Evolutionary conservation across 2,113 vertebrate genomes (phyloP), one percentile per base, ranked within the genome.

Genomic region (Benitochromis conjunctus): DNA sequence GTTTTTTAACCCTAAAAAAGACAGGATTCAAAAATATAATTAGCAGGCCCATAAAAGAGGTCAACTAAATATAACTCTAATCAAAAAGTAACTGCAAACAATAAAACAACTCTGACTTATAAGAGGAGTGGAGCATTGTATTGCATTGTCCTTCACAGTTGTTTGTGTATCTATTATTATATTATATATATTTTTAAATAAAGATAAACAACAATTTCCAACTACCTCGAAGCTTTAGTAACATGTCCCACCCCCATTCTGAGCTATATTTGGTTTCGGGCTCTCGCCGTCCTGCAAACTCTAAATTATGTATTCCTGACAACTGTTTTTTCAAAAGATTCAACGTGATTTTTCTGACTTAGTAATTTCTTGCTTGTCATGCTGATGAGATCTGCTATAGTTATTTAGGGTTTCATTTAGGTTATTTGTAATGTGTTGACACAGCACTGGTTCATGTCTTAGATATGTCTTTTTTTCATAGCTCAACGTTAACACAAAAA

Each of bases 351-450:
- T 38, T 64, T 64, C 18, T 36, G 31, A 64, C 60, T 64, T 6
- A 64, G 60, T n/a, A 64, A 64, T 38, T 64, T 64, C 60, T 64
- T 38, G 60, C 19, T 64, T 64, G 3, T 64, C 31, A 64, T 64
- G 34, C 60, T 38, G 34, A n/a, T 38, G 31, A 64, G 60, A 64
- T 38, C 10, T 64, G 31, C 10, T 6, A 19, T 64, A 64, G 60
- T 64, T 64, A 64, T 12, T 64, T 64, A 0, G 60, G 34, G 38
- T 10, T 38, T 64, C 34, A 0, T 64, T 64, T 64, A 64, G 31
- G 18, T 64, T 64, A 64, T 64, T n/a, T n/a, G 0, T 13, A 64
- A 64, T 64, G 18, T 64, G 60, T 36, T 64, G 10, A 64, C 34
- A 64, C 34, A 0, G 18, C 60, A 64, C 60, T 64, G 19, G 10